These are phyloP conservation scores for Botia almorhae DNA, from an alignment of 2,797 vertebrate genomes.

Conservation along the genomic window DNA sequence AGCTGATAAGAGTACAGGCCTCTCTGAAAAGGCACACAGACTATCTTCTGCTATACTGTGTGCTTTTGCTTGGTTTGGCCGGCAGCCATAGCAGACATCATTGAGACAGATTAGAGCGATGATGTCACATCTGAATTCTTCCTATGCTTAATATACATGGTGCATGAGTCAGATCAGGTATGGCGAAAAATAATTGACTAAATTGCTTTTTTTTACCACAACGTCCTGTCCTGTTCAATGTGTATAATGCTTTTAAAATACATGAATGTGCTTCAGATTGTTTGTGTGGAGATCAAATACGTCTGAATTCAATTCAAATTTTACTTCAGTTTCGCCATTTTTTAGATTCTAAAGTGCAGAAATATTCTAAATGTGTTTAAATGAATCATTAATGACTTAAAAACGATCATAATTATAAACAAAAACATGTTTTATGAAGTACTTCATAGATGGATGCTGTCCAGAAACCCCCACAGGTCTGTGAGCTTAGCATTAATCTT, in stretches of 20 bases:
- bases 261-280: too few relatives aligned
- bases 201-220: too few relatives aligned
- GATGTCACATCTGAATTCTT: conserved; percentile 50
- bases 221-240: too few relatives aligned
- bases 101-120: conserved; percentile 43
- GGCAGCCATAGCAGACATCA: conserved; percentile 24
- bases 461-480: not conserved
- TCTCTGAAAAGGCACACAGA: conserved; percentile 54
- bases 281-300: too few relatives aligned
- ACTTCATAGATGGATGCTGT: not conserved
- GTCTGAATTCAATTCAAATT: too few relatives aligned
- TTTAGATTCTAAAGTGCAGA: not conserved
- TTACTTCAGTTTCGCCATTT: too few relatives aligned
- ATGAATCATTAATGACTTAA: not conserved
- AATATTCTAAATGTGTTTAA: not conserved
- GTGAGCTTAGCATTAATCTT: not conserved
- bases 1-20: conserved; percentile 63
- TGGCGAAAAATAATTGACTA: too few relatives aligned
- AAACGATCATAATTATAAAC: not conserved
- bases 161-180: too few relatives aligned
- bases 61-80: conserved; percentile 42
- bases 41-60: conserved; percentile 51
- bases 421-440: not conserved
- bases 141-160: not conserved
- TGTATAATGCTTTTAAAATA: not conserved